Evolutionary conservation across 2,888 invertebrate genomes (phyloP).

Genomic region (Sinhomidia bicolor): DNA sequence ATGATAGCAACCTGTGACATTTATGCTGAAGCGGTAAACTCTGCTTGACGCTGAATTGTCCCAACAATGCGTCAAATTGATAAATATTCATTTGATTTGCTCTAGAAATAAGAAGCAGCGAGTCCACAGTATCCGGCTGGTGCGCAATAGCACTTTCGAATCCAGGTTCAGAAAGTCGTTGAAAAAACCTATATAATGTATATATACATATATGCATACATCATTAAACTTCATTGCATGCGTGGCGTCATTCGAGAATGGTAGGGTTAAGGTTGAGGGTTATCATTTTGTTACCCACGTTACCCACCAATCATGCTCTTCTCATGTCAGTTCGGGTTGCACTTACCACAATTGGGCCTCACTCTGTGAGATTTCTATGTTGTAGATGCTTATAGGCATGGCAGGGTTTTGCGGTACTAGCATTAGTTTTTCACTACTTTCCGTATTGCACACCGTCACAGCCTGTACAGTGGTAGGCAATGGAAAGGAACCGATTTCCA

Average conservation of each 20-base stretch:
- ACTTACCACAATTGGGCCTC: slow-evolving; percentile 73
- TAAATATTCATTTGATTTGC: slow-evolving; percentile 52
- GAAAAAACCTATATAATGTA: too few relatives aligned
- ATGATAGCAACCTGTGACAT: slow-evolving; percentile 63
- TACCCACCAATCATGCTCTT: too few relatives aligned
- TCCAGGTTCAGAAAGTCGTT: slow-evolving; percentile 38
- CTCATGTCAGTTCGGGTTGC: too few relatives aligned
- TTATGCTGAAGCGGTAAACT: slow-evolving; percentile 10
- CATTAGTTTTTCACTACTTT: slow-evolving; percentile 59
- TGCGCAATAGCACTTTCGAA: slow-evolving; percentile 60
- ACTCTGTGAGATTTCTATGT: slow-evolving; percentile 41
- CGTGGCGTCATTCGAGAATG: too few relatives aligned
- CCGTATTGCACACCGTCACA: slow-evolving; percentile 54
- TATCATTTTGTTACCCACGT: too few relatives aligned
- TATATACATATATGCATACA: too few relatives aligned
- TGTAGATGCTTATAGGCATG: slow-evolving; percentile 72
- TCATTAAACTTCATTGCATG: not conserved
- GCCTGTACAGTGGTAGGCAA: slow-evolving; percentile 69
- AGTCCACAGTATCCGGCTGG: slow-evolving; percentile 62
- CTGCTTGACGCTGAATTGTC: slow-evolving; percentile 44
- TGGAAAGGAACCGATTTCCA: slow-evolving; percentile 68
- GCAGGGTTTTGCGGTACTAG: slow-evolving; percentile 58
- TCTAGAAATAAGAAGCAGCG: slow-evolving; percentile 63
- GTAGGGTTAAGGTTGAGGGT: too few relatives aligned
- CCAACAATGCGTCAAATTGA: slow-evolving; percentile 53